A percentile compares a stretch with the other conserved stretches of the same genome.
phyloP scores from a whole-genome alignment of 2,113 vertebrate genomes.

The Oenanthe oenanthe region DNA sequence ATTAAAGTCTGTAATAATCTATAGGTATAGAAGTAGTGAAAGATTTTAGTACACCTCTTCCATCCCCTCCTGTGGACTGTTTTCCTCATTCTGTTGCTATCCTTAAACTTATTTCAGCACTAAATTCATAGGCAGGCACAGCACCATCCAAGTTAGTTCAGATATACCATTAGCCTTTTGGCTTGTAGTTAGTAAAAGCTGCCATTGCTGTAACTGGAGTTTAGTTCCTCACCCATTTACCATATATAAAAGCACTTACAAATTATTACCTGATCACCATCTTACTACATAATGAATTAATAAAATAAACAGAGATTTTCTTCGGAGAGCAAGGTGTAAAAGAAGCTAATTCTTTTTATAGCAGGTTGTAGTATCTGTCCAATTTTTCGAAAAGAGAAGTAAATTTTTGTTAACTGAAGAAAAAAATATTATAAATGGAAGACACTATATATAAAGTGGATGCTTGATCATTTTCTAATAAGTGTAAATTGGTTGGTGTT shows the following conservation, averaged over 20 bases:
- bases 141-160: background rate
- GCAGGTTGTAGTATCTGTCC: background rate
- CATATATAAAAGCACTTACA: background rate
- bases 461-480: background rate
- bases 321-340: background rate
- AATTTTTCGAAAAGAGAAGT: background rate
- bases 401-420: background rate
- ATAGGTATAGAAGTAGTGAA: background rate
- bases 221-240: background rate
- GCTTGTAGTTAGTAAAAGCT: background rate
- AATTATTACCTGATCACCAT: background rate
- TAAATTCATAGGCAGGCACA: background rate
- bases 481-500: fast-evolving
- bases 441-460: background rate
- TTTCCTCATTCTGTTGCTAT: background rate
- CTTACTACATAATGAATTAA: background rate
- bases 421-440: background rate
- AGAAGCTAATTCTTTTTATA: background rate
- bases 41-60: background rate
- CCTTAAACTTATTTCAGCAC: background rate
- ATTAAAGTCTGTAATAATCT: background rate
- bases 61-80: background rate
- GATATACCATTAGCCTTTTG: background rate
- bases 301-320: background rate
- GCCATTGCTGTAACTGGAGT: background rate